Evolutionary conservation across 2,888 invertebrate genomes (phyloP).

Genomic region (Ametastegia equiseti): DNA sequence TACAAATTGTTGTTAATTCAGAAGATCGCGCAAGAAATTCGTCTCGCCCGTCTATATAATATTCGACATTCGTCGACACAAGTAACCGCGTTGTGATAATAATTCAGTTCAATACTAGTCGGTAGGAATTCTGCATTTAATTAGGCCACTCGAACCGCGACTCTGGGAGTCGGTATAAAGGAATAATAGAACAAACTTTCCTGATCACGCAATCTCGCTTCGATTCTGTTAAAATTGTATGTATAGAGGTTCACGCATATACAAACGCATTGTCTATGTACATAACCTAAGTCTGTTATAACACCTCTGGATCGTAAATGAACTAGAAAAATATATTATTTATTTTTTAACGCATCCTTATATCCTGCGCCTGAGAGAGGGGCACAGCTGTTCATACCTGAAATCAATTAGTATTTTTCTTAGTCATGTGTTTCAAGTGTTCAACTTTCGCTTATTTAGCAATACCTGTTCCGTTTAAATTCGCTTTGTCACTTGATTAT

Average conservation of each 20-base stretch:
- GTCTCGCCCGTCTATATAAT: neutral
- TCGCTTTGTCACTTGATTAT: neutral
- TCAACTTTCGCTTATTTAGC: conserved; percentile 32
- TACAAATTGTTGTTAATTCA: neutral
- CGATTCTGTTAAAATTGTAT: conserved; percentile 1
- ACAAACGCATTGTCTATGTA: neutral
- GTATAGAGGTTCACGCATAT: neutral
- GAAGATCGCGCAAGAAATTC: neutral
- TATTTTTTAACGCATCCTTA: neutral
- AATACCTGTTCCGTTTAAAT: conserved; percentile 11
- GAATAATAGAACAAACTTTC: conserved; percentile 29
- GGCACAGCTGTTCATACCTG: neutral
- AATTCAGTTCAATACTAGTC: conserved; percentile 14
- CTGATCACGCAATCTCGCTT: neutral
- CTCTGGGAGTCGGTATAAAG: neutral
- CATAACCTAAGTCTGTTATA: neutral
- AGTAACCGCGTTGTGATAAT: neutral
- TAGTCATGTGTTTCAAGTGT: neutral
- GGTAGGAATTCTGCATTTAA: conserved; percentile 16
- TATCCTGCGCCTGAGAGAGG: too few relatives aligned
- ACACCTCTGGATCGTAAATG: neutral
- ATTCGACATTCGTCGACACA: neutral
- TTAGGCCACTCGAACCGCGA: conserved; percentile 27
- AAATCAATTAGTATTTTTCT: neutral
- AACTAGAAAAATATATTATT: neutral